Base-by-base conservation (phyloP, 2,797 vertebrate species). In the Limnodromus scolopaceus region DNA sequence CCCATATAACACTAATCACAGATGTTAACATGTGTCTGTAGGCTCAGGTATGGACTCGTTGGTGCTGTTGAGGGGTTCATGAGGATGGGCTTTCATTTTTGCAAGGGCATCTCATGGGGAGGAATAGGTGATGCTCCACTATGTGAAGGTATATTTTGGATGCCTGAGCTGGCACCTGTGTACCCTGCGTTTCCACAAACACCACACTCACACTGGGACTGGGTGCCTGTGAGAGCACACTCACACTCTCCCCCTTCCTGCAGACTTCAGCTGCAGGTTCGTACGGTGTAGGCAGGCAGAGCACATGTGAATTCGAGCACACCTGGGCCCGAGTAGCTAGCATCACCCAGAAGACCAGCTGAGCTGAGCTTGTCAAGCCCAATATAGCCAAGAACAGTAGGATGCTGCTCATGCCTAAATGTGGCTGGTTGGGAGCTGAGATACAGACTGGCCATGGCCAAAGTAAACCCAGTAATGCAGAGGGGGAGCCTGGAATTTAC, bases 211-310 rank as follows among this genome's bases (percentile, higher is more conserved):
- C 0, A 1, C 18, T 13, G 43, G 64, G 72, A 30, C 18, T 22
- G 32, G 34, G n/a, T 1, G 2, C 43, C 39, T 4, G 3, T n/a
- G 45, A 30, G 28, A 48, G 14, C 0, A 0, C 9, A 11, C 36
- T 9, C 27, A 9, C 0, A 1, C 48, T 34, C 48, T 38, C 16
- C 28, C 58, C 23, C 66, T 72, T 46, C 23, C 79, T 74, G 57
- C 54, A 79, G 70, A 15, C 46, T 45, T 45, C 41, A 82, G 3
- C 28, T 2, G 3, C 38, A 8, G 20, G 19, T 23, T 76, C 10
- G 3, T 18, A 3, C 0, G 2, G 13, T 19, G 38, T 57, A 23
- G 60, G 64, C 39, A 92, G 69, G 14, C 12, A 57, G 34, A 45
- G 22, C 15, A 43, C 5, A 2, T 10, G 32, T 28, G 34, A 51